Base-by-base conservation (phyloP, 2,113 vertebrate species). In the Ptilorrhoa leucosticta region DNA sequence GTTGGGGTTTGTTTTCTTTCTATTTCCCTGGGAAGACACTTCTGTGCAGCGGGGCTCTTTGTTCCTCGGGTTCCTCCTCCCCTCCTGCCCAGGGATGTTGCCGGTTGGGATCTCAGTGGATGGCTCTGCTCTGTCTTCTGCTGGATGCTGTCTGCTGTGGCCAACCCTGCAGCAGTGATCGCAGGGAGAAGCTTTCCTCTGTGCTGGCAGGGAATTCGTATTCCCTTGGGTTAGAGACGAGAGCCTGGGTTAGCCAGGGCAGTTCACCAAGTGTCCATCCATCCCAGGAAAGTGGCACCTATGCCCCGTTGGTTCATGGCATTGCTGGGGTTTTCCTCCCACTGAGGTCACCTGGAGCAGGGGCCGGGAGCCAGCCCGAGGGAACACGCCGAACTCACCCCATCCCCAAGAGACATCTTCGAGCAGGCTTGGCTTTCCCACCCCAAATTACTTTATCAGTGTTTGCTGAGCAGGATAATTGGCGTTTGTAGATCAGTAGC, bases 51-150 rank as follows among this genome's bases (percentile, higher is more conserved):
- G 0, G 45, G 61, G 82, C 73, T 90, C 92, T 97, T 96, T 97
- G 95, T 93, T 87, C 7, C 8, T 18, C 40, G 44, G 56, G 20
- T 94, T 91, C 73, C 94, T 93, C 90, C 94, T 94, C 80, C 87
- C 93, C 48, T 76, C 68, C 73, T 85, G 87, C 73, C 94, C 91
- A 17, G 61, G 1, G 3, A 39, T 35, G 50, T 53, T 0, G 22
- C 65, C 47, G 0, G 28, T 39, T 63, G 78, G 94, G 88, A 58
- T 93, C 93, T 65, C 82, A 30, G 69, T 0, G 50, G 77, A 72
- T 63, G 81, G 60, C 22, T 84, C 60, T 87, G 84, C 90, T 86
- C 76, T 45, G 54, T 51, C 77, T 89, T 69, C 45, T 78, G 60
- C 71, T 86, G 90, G 79, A 11, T 48, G n/a, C 72, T 60, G 30